Evolutionary conservation across 2,113 vertebrate species (phyloP), one percentile per base, ranked within the genome.

Genomic region (Centropus unirufus): DNA sequence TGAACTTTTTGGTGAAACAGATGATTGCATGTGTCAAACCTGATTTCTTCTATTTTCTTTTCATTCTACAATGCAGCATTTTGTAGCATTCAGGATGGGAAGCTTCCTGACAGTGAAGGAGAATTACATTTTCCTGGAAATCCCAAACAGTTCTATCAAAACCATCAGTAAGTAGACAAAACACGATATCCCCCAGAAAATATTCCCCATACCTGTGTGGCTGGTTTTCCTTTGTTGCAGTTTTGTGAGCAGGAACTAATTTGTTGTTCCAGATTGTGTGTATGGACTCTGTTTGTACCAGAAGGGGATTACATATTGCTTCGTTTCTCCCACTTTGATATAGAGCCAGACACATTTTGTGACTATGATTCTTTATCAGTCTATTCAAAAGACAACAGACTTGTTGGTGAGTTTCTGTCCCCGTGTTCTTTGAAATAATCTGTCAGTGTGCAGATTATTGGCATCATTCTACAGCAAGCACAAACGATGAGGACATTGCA

Each of bases 91-190:
- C 93, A 76, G 36, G 98, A 98, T 61, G 97, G 91, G 6, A 69
- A 92, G 89, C 80, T 98, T 46, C 83, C n/a, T 20, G 86, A 54
- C 42, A 87, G 22, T 11, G 95, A 98, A 66, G 98, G 98, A 66
- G 32, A 97, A n/a, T 96, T 99, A 73, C 75, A 58, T 94, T 98
- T 98, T 89, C 98, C 98, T 72, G 96, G 90, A 86, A 92, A 62
- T 73, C 86, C 92, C 14, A 83, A 75, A 5, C 89, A 92, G 59
- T 96, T 92, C 94, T 98, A 98, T 82, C 93, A 96, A 73, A 98
- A 97, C 92, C 97, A 98, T 20, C 97, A 99, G 98, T 98, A 96
- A 98, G 98, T 89, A 96, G 63, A 66, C 55, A 55, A 64, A 80
- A 34, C 27, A 11, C 8, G 64, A 7, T 24, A 23, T 40, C 73